Conservation (phyloP, 2,888 invertebrate genomes). For the Hoplodrina blanda region DNA sequence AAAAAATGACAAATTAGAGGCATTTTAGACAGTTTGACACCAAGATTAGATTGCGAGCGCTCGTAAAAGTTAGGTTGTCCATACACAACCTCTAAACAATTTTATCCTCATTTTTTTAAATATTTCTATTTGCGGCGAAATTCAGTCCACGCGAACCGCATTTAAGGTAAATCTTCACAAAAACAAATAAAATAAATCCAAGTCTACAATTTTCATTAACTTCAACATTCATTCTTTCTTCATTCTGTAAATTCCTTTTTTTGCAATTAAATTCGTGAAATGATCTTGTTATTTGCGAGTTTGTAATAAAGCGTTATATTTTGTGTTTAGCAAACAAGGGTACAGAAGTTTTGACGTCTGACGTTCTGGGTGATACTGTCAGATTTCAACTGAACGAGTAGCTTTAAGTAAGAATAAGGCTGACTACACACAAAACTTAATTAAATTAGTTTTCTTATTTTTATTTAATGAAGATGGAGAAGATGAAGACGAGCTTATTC, state of each 20-base stretch:
- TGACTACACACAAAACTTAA: not conserved
- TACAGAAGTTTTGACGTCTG: constrained; percentile 41
- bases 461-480: too few species aligned
- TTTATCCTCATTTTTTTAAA: too few species aligned
- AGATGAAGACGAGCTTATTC: too few species aligned
- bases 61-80: too few species aligned
- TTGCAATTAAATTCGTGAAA: constrained; percentile 35
- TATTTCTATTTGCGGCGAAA: too few species aligned
- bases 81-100: too few species aligned
- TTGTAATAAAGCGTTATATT: constrained; percentile 39
- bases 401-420: not conserved
- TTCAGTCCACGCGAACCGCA: not conserved
- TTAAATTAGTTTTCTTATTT: too few species aligned
- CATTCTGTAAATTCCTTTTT: constrained; percentile 27
- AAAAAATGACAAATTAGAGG: too few species aligned
- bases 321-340: constrained; percentile 39
- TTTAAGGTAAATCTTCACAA: not conserved
- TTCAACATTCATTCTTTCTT: constrained; percentile 26
- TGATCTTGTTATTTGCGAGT: constrained; percentile 41
- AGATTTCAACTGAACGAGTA: not conserved
- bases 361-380: constrained; percentile 33
- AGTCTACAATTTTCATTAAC: constrained; percentile 30
- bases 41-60: too few species aligned
- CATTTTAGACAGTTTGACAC: too few species aligned
- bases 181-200: constrained; percentile 16